These are phyloP conservation scores for Diorhabda carinulata DNA, from an alignment of 1,140 invertebrate species.

Conservation along the genomic window DNA sequence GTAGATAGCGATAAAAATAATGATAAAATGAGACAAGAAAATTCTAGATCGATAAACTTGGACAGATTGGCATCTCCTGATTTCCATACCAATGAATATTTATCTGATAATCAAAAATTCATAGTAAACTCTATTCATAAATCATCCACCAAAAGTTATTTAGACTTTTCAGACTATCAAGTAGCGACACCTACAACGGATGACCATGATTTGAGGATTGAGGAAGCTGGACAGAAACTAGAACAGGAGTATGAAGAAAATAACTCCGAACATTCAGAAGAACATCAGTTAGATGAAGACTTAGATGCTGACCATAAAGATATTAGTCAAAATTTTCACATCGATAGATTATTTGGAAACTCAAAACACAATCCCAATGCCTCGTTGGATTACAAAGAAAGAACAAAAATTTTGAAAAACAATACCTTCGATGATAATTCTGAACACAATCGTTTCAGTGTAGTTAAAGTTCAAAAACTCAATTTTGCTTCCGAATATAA, in stretches of 20 bases:
- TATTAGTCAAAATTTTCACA: conserved; percentile 2
- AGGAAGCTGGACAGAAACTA: conserved; percentile 35
- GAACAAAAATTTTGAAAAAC: conserved; percentile 27
- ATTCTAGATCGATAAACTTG: conserved; percentile 34
- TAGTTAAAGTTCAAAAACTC: conserved; percentile 31
- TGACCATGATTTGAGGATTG: conserved; percentile 36
- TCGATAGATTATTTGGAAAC: conserved; percentile 17
- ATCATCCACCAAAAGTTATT: conserved; percentile 17
- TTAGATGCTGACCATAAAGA: conserved; percentile 17
- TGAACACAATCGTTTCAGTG: conserved; percentile 28
- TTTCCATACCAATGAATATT: conserved; percentile 41
- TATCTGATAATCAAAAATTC: conserved; percentile 34
- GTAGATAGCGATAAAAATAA: neutral
- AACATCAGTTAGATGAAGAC: conserved; percentile 15
- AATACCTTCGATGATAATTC: conserved; percentile 32
- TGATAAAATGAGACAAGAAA: conserved; percentile 16
- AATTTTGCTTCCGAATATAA: conserved; percentile 31
- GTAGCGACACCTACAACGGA: conserved; percentile 38
- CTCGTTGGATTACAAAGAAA: conserved; percentile 27
- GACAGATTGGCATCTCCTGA: conserved; percentile 39
- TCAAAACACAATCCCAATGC: conserved; percentile 13
- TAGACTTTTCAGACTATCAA: conserved; percentile 23
- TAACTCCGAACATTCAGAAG: conserved; percentile 13
- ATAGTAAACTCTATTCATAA: conserved; percentile 24
- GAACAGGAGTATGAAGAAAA: conserved; percentile 31